Percentiles rank a stretch among this genome's conserved stretches.
Evolutionary conservation across 2,113 vertebrate genomes (phyloP).

Genomic region (Anguilla japonica): DNA sequence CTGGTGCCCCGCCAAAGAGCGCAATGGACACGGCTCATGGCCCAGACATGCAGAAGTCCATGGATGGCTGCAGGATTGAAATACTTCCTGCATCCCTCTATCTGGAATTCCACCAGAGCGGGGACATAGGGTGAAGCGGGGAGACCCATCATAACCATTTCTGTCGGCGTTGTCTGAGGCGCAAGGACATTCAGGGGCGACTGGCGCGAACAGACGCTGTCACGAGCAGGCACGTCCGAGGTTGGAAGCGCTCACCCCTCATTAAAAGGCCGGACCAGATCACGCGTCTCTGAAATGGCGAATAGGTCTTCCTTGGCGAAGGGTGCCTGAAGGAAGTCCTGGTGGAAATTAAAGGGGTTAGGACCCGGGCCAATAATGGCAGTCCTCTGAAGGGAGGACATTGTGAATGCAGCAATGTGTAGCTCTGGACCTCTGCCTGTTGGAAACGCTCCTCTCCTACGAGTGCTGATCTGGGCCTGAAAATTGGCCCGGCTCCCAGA

Average conservation of each 20-base stretch:
- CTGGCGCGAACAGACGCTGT: not conserved
- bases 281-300: not conserved
- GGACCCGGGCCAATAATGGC: slow-evolving; percentile 20
- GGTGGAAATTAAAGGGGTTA: slow-evolving; percentile 3
- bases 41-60: not conserved
- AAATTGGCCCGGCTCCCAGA: slow-evolving; percentile 66
- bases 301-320: not conserved
- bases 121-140: not conserved
- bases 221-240: not conserved
- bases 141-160: not conserved
- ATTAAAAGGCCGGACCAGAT: not conserved
- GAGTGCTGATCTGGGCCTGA: slow-evolving; percentile 50
- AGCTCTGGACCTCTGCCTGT: slow-evolving; percentile 26
- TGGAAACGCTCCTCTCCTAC: slow-evolving; percentile 5
- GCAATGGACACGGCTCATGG: not conserved
- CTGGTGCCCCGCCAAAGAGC: slow-evolving; percentile 1
- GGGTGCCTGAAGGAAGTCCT: slow-evolving; percentile 6
- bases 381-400: not conserved
- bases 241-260: not conserved
- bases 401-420: slow-evolving; percentile 8
- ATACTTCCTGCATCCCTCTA: slow-evolving; percentile 18
- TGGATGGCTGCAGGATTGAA: not conserved
- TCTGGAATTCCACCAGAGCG: slow-evolving; percentile 4
- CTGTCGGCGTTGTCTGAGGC: not conserved
- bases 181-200: not conserved